Base-by-base conservation (phyloP, 2,113 vertebrate species). In the Gavialis gangeticus region DNA sequence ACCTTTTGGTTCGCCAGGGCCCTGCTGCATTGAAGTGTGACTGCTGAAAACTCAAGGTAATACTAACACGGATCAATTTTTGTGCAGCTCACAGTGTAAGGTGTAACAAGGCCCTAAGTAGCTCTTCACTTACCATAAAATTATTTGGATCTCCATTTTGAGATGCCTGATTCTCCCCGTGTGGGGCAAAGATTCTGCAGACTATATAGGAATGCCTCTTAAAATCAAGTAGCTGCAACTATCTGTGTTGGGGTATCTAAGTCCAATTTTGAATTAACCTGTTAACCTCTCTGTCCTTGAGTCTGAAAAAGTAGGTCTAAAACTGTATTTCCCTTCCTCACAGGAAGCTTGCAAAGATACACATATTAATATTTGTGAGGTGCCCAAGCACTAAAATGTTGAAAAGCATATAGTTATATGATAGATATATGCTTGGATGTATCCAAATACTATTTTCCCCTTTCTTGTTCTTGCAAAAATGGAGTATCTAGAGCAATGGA, bases 241-340 rank as follows among this genome's bases (percentile, higher is more conserved):
- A 46, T 46, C 46, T 46, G 46, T 46, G 46, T 9, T 46, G 46
- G 46, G 46, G 9, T 46, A 7, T 46, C 46, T 82, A 57, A 54
- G 54, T 92, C 83, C 30, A 16, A 87, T 87, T 81, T 75, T 56
- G 58, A 57, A 1, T 92, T 91, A 85, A 93, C 30, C 57, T 46
- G 18, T 91, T 92, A 87, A 90, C 92, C 73, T 55, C 3, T 87
- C 90, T 83, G 21, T 46, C 46, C 93, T 92, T 56, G 84, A 82
- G 64, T 91, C 75, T 79, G 14, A 82, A 92, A 96, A 46, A 95
- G 73, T 6, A 76, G 19, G 73, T 55, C 10, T 88, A 90, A 46
- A 46, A 91, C 85, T 90, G 34, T 81, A 85, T 87, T 90, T 93
- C 75, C 78, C 24, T 92, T 11, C 19, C 76, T 92, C 28, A 24